Evolutionary conservation across 2,888 invertebrate species (phyloP), one percentile per base, ranked within the genome.

Genomic region (Athrips mouffetella): DNA sequence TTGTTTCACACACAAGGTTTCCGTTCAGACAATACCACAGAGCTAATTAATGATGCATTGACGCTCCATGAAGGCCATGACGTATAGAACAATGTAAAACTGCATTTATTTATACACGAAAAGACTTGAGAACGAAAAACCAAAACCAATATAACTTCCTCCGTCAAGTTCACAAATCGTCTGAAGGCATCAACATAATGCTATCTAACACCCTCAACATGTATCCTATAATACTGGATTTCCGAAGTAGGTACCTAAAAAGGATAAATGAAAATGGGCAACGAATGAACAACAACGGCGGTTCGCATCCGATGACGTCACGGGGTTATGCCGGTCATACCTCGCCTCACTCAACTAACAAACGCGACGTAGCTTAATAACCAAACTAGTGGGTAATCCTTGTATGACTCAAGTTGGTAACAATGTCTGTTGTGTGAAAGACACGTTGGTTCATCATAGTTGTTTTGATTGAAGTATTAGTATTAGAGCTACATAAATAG

Each of bases 191-290:
- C 37, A 37, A 16, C 18, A 20, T 16, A 8, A 37, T 20, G 37
- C 37, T 37, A 20, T 37, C 25, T 8, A 25, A 25, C 25, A 8
- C 4, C 8, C 4, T 25, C 8, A 25, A 25, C 8, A 25, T 40
- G 23, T 23, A 21, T 40, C 21, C 23, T 25, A 8, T 40, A 40
- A 21, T 25, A 13, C n/a, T 18, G 20, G 20, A 35, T 37, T 37
- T 37, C 40, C 23, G 40, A 40, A 40, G 40, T 25, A 30, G n/a
- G n/a, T n/a, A n/a, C n/a, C n/a, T n/a, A n/a, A n/a, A 44, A 42
- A 44, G 30, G 44, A 11, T 44, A 15, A 30, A 30, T 6, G 44
- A 31, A 44, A 44, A 44, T 31, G 44, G 18, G 30, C 44, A 44
- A 44, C 31, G 30, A 44, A 30, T 20, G 30, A 5, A 10, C 10